A percentile compares a stretch with the other conserved stretches of the same genome.
Conservation (phyloP, 2,797 vertebrate species). For the Falco columbarius region DNA sequence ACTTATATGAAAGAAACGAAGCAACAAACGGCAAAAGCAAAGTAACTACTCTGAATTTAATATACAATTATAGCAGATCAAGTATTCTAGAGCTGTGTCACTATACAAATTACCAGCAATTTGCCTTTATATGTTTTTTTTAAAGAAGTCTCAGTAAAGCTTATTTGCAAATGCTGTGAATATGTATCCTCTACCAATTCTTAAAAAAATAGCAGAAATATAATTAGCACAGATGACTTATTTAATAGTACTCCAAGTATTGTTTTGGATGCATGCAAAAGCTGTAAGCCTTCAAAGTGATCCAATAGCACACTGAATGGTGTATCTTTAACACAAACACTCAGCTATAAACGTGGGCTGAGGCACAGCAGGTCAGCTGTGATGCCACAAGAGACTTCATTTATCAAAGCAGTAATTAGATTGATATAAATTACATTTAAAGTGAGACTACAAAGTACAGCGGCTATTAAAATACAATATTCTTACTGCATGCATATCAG, state of each 20-base stretch:
- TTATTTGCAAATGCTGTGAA: not conserved
- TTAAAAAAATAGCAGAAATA: not conserved
- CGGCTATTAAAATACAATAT: not conserved
- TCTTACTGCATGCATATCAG: not conserved
- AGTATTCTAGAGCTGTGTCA: not conserved
- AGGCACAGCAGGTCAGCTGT: not conserved
- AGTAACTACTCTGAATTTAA: not conserved
- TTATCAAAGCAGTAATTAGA: not conserved
- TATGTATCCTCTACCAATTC: not conserved
- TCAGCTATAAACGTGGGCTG: not conserved
- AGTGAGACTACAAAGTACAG: not conserved
- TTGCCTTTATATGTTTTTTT: not conserved
- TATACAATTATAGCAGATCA: not conserved
- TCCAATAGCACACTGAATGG: not conserved
- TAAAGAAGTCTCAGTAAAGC: not conserved
- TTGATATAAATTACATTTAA: not conserved
- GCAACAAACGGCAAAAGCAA: not conserved
- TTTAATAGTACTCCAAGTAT: not conserved
- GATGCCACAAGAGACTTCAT: not conserved
- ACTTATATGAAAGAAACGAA: conserved; percentile 1
- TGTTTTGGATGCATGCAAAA: not conserved
- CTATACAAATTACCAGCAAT: not conserved
- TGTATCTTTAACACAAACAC: not conserved
- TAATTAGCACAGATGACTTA: not conserved
- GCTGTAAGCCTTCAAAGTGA: not conserved